Evolutionary conservation across 2,888 invertebrate genomes (phyloP), one percentile per base, ranked within the genome.

Genomic region (Apodemia hepburni): DNA sequence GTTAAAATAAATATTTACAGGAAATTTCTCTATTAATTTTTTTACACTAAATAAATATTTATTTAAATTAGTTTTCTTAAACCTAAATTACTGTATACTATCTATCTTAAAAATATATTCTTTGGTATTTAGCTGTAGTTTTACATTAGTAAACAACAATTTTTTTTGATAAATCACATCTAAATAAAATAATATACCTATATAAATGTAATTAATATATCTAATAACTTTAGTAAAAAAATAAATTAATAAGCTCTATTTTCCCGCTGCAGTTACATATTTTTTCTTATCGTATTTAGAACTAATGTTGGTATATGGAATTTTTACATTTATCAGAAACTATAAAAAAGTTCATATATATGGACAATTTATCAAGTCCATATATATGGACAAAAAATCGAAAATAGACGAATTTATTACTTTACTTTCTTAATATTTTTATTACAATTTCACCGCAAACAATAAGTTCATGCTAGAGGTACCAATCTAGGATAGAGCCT

Each of bases 51-150:
- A 51, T 62, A 18, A 59, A 15, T 61, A 59, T 22, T 22, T 22
- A 45, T 9, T 33, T 63, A 64, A 59, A 33, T 42, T 64, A 51
- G 42, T 27, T 57, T 51, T 42, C 62, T 63, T 64, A 62, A 12
- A n/a, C 60, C 54, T 62, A 49, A 45, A 61, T 51, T 77, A 75
- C 71, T 33, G 15, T 49, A 22, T 64, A 60, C 58, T 58, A 47
- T 61, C 61, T 59, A 65, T 45, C 63, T 66, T 65, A 49, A 63
- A 61, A 70, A 67, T 71, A 68, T 73, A 75, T 78, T 86, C 89
- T 90, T 90, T 90, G 89, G 89, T 87, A 84, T 79, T 81, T 87
- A 90, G 89, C 89, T 76, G 89, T 87, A 71, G 67, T 65, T 63
- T 67, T 61, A 75, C 78, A 78, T 79, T 81, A 84, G 80, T 80